These are phyloP conservation scores for Tetraodon nigroviridis DNA, from an alignment of 2,113 vertebrate genomes.

Conservation along the genomic window DNA sequence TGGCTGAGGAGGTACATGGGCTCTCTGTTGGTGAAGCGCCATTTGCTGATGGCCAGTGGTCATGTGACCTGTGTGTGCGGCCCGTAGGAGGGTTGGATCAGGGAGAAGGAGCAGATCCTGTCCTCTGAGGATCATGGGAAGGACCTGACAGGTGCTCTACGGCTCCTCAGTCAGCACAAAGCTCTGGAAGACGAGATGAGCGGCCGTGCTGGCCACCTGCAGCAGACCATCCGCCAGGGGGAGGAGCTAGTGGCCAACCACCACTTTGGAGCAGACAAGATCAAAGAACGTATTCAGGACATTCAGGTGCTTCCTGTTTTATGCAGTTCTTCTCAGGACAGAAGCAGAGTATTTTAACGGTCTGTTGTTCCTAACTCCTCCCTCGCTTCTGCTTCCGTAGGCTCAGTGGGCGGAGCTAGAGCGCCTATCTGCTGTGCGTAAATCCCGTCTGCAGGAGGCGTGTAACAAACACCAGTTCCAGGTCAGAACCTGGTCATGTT, in stretches of 20 bases:
- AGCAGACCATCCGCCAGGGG: slow-evolving; percentile 90
- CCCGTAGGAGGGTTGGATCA: slow-evolving; percentile 87
- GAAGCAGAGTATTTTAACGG: background rate
- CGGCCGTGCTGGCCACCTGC: slow-evolving; percentile 85
- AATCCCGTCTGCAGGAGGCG: slow-evolving; percentile 88
- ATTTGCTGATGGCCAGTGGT: background rate
- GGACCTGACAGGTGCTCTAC: slow-evolving; percentile 88
- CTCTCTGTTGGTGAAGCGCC: background rate
- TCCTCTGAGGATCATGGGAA: slow-evolving; percentile 93
- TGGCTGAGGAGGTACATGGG: slow-evolving; percentile 86
- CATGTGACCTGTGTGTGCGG: background rate
- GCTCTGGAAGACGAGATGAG: slow-evolving; percentile 96
- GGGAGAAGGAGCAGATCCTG: slow-evolving; percentile 96
- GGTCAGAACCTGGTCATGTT: slow-evolving; percentile 32
- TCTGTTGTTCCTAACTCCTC: no score
- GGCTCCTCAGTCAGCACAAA: slow-evolving; percentile 92
- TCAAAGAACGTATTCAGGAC: slow-evolving; percentile 85
- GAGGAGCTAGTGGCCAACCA: slow-evolving; percentile 87
- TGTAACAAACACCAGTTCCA: slow-evolving; percentile 91
- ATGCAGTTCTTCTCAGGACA: background rate
- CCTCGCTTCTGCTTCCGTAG: slow-evolving; percentile 46
- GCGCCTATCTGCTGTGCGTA: slow-evolving; percentile 86
- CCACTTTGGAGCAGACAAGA: slow-evolving; percentile 94
- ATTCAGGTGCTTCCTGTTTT: slow-evolving; percentile 48
- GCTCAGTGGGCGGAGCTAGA: slow-evolving; percentile 94